Evolutionary conservation across 2,888 invertebrate genomes (phyloP).

Genomic region (Temnothorax rugatulus): DNA sequence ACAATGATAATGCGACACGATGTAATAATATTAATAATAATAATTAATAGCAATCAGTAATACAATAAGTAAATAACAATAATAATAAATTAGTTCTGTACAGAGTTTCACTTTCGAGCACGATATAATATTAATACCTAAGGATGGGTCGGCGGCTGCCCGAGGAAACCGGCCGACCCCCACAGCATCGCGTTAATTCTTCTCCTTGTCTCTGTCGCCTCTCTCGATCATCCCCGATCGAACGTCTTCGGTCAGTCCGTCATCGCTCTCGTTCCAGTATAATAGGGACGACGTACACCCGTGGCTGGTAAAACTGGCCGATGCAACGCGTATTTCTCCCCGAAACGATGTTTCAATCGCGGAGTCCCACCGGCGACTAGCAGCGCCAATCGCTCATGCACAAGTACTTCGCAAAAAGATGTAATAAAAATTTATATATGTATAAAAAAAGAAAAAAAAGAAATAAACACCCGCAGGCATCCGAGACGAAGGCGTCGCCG

Average conservation of each 20-base stretch:
- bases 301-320: slow-evolving; percentile 2
- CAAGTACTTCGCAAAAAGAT: neutral
- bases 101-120: slow-evolving; percentile 83
- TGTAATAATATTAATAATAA: slow-evolving; percentile 77
- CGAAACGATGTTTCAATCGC: slow-evolving; percentile 22
- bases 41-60: slow-evolving; percentile 80
- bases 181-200: slow-evolving; percentile 79
- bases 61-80: slow-evolving; percentile 84
- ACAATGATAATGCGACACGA: slow-evolving; percentile 82
- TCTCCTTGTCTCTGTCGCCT: slow-evolving; percentile 39
- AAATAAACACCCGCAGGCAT: slow-evolving; percentile 28
- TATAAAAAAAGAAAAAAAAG: neutral
- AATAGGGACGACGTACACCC: neutral
- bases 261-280: slow-evolving; percentile 7
- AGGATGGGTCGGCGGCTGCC: slow-evolving; percentile 69
- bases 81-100: slow-evolving; percentile 86
- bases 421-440: neutral
- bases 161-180: slow-evolving; percentile 67
- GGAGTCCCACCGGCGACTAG: neutral
- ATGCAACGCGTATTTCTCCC: slow-evolving; percentile 1
- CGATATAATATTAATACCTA: slow-evolving; percentile 83
- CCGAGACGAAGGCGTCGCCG: slow-evolving; percentile 29
- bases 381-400: slow-evolving; percentile 19
- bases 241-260: slow-evolving; percentile 44
- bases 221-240: slow-evolving; percentile 47